phyloP scores from a whole-genome alignment of 2,113 vertebrate genomes.

The Isurus oxyrinchus region DNA sequence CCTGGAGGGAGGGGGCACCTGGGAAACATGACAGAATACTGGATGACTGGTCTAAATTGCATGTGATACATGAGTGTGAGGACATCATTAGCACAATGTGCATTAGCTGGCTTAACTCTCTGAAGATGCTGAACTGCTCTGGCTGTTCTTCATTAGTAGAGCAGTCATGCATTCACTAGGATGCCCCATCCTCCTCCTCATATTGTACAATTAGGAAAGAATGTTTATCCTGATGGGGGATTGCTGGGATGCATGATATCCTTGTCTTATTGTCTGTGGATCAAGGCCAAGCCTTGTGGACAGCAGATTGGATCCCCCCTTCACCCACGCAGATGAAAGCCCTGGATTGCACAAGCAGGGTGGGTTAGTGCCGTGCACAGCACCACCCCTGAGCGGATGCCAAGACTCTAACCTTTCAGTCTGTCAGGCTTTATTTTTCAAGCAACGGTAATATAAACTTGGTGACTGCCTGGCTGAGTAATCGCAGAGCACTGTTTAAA shows the following conservation, averaged over 20 bases:
- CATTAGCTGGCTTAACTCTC: neutral
- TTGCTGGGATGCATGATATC: neutral
- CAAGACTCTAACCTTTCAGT: slow-evolving; percentile 26
- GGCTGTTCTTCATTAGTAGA: slow-evolving; percentile 11
- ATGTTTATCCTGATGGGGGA: neutral
- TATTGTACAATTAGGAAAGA: slow-evolving; percentile 23
- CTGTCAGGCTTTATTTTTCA: slow-evolving; percentile 31
- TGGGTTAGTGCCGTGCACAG: neutral
- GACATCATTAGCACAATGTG: too few species aligned
- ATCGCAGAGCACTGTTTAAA: slow-evolving; percentile 29
- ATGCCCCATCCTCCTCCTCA: neutral
- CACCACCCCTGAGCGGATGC: neutral
- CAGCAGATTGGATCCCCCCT: neutral
- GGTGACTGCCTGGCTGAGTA: slow-evolving; percentile 31
- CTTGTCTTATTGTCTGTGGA: slow-evolving; percentile 13
- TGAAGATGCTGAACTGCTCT: neutral
- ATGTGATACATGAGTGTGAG: neutral
- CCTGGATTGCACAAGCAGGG: neutral
- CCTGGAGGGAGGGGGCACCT: neutral
- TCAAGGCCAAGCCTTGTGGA: neutral
- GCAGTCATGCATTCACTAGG: neutral
- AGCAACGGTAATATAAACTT: slow-evolving; percentile 27
- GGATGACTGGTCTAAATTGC: neutral
- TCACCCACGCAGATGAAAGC: neutral
- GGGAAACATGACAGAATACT: neutral